Evolutionary conservation across 2,113 vertebrate genomes (phyloP).

Genomic region (Atlantisia rogersi): DNA sequence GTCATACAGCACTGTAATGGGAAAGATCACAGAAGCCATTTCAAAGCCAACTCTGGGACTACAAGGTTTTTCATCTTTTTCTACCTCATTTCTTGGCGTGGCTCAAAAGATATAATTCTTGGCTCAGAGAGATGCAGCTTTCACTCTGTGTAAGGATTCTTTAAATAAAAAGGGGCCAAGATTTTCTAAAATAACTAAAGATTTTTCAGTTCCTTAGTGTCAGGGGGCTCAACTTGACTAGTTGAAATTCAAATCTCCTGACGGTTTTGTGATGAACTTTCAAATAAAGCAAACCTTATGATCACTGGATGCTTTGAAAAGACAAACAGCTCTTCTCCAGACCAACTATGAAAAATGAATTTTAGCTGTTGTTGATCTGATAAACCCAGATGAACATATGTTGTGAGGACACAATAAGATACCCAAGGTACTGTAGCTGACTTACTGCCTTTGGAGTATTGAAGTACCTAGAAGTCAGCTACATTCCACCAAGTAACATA

Average conservation of each 20-base stretch:
- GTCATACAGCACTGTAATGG: neutral
- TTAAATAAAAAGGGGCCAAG: neutral
- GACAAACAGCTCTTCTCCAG: neutral
- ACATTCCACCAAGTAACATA: slow-evolving; percentile 25
- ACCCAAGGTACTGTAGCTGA: neutral
- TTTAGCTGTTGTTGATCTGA: slow-evolving; percentile 55
- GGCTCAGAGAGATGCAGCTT: neutral
- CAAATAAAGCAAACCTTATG: neutral
- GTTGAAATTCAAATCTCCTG: neutral
- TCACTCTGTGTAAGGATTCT: neutral
- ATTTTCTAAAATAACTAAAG: neutral
- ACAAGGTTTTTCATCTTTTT: slow-evolving; percentile 21
- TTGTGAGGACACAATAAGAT: slow-evolving; percentile 22
- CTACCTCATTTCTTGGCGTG: slow-evolving; percentile 15
- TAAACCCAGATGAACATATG: slow-evolving; percentile 41
- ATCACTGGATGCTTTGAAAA: neutral
- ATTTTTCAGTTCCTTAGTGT: neutral
- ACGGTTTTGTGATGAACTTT: neutral
- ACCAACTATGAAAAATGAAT: slow-evolving; percentile 41
- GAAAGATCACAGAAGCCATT: slow-evolving; percentile 23
- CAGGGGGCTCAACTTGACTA: neutral
- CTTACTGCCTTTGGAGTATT: neutral
- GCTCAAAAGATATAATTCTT: slow-evolving; percentile 28
- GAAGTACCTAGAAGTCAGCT: slow-evolving; percentile 51
- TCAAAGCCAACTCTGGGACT: slow-evolving; percentile 15